Evolutionary conservation across 2,888 invertebrate species (phyloP).

Genomic region (Cylindroiulus punctatus): DNA sequence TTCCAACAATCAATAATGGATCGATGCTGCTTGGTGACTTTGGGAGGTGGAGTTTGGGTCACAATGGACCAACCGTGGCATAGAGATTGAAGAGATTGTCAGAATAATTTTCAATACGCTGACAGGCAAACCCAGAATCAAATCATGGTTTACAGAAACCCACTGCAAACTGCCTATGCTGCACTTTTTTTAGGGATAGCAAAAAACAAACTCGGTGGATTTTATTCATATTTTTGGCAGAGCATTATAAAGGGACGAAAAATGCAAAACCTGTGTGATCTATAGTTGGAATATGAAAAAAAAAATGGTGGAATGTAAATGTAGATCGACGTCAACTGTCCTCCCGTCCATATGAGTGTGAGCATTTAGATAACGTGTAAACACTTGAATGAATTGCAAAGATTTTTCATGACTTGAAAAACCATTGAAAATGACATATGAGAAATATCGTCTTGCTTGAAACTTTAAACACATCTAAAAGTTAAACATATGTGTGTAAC

Average conservation of each 20-base stretch:
- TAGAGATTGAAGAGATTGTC: conserved; percentile 49
- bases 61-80: conserved; percentile 39
- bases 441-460: too few species aligned
- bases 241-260: not conserved
- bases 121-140: conserved; percentile 47
- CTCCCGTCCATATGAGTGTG: too few species aligned
- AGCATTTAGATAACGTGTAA: too few species aligned
- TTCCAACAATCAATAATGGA: conserved; percentile 30
- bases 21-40: conserved; percentile 48
- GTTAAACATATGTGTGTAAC: too few species aligned
- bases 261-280: not conserved
- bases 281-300: too few species aligned
- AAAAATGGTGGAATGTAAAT: not conserved
- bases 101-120: conserved; percentile 51
- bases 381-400: too few species aligned
- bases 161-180: conserved; percentile 1
- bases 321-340: too few species aligned
- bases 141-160: conserved; percentile 31
- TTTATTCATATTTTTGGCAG: conserved; percentile 1
- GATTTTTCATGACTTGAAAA: too few species aligned
- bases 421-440: too few species aligned
- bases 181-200: not conserved
- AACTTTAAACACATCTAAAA: too few species aligned
- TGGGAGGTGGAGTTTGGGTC: conserved; percentile 49
- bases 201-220: not conserved